Evolutionary conservation across 2,113 vertebrate genomes (phyloP).

Genomic region (Lipophrys pholis): DNA sequence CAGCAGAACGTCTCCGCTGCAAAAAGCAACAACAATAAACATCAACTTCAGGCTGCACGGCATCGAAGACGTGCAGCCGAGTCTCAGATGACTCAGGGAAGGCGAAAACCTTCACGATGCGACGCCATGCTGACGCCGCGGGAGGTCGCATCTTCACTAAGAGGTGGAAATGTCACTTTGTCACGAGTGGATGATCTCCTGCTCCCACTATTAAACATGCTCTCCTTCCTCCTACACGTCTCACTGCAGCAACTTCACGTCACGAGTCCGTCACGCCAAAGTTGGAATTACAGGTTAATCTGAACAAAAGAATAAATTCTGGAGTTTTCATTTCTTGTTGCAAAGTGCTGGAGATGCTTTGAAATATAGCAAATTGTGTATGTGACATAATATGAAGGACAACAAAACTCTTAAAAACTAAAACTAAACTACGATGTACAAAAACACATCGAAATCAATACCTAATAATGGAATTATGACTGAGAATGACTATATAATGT

Average conservation of each 20-base stretch:
- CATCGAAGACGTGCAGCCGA: slow-evolving; percentile 29
- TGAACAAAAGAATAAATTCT: not conserved
- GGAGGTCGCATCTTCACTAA: slow-evolving; percentile 25
- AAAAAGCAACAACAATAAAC: slow-evolving; percentile 35
- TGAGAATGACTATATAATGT: no score
- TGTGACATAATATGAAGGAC: no score
- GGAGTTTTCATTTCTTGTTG: not conserved
- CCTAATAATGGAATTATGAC: no score
- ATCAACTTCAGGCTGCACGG: slow-evolving; percentile 10
- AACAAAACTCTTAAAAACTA: no score
- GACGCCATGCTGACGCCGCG: slow-evolving; percentile 16
- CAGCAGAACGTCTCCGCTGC: slow-evolving; percentile 21
- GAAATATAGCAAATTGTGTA: not conserved
- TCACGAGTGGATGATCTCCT: not conserved
- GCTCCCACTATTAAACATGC: slow-evolving; percentile 10
- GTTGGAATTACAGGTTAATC: not conserved
- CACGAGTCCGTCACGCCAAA: not conserved
- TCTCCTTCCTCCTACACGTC: not conserved
- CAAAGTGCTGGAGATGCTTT: not conserved
- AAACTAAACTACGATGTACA: no score
- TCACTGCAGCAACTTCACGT: not conserved
- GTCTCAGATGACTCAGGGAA: slow-evolving; percentile 34
- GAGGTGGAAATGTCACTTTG: slow-evolving; percentile 35
- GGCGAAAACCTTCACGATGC: not conserved
- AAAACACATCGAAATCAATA: no score